phyloP scores from a whole-genome alignment of 2,888 invertebrate species.

The Coecobrya sp. region DNA sequence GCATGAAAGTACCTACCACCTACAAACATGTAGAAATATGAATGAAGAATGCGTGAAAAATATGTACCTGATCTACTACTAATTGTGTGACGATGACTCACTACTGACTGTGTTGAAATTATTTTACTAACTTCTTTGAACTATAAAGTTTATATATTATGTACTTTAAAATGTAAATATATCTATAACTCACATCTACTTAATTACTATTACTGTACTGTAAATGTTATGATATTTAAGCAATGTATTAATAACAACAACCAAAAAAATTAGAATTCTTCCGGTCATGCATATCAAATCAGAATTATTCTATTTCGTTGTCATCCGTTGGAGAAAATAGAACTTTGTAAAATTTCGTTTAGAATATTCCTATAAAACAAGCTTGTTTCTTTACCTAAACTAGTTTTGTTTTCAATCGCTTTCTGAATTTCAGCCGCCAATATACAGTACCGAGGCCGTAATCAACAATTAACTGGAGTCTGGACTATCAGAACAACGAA shows the following conservation, averaged over 20 bases:
- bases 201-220: neutral
- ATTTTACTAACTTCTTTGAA: conserved; percentile 22
- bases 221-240: neutral
- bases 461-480: too few relatives aligned
- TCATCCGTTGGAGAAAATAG: neutral
- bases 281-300: conserved; percentile 42
- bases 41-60: neutral
- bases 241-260: neutral
- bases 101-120: neutral
- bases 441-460: too few relatives aligned
- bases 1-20: too few relatives aligned
- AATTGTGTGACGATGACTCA: neutral
- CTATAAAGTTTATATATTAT: neutral
- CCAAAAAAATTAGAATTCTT: neutral
- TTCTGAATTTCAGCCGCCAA: too few relatives aligned
- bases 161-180: too few relatives aligned
- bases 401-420: too few relatives aligned
- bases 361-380: too few relatives aligned
- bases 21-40: neutral
- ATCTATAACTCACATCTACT: neutral
- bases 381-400: too few relatives aligned
- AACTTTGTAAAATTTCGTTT: too few relatives aligned
- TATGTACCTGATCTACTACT: conserved; percentile 27
- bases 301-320: neutral
- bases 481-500: neutral